phyloP scores from a whole-genome alignment of 2,797 vertebrate genomes.

The Heteromormyrus szaboi region DNA sequence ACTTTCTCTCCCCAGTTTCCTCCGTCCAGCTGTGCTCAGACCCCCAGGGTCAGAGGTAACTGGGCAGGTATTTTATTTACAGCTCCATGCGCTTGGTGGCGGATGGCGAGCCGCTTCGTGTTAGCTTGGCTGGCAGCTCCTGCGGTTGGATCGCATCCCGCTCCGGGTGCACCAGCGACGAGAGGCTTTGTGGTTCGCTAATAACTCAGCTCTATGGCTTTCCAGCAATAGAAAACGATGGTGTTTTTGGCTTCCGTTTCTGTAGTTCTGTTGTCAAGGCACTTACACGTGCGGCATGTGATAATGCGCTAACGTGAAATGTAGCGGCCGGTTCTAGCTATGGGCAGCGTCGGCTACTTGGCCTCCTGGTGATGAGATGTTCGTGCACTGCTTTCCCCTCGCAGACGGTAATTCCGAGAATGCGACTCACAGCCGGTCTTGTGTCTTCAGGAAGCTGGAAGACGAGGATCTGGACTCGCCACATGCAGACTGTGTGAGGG shows the following conservation, averaged over 20 bases:
- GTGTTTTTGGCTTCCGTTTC: not conserved
- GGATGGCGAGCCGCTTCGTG: not conserved
- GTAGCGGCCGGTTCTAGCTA: not conserved
- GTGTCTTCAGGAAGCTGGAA: not conserved
- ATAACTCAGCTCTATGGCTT: not conserved
- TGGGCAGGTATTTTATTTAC: not conserved
- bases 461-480: not conserved
- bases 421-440: not conserved
- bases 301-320: not conserved
- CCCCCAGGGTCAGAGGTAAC: not conserved
- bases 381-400: not conserved
- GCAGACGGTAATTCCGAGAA: not conserved
- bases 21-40: not conserved
- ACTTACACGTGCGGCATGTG: not conserved
- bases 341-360: not conserved
- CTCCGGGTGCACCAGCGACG: not conserved
- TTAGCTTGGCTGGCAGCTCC: not conserved
- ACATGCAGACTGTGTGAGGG: not conserved
- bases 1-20: not conserved
- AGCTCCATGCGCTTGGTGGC: not conserved
- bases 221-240: not conserved
- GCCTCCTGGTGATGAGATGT: not conserved
- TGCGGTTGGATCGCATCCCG: not conserved
- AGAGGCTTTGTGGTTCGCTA: not conserved
- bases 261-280: not conserved